A percentile compares a stretch with the other conserved stretches of the same genome.
These are phyloP conservation scores for Eurois occulta DNA, from an alignment of 2,888 invertebrate species.

Conservation along the genomic window DNA sequence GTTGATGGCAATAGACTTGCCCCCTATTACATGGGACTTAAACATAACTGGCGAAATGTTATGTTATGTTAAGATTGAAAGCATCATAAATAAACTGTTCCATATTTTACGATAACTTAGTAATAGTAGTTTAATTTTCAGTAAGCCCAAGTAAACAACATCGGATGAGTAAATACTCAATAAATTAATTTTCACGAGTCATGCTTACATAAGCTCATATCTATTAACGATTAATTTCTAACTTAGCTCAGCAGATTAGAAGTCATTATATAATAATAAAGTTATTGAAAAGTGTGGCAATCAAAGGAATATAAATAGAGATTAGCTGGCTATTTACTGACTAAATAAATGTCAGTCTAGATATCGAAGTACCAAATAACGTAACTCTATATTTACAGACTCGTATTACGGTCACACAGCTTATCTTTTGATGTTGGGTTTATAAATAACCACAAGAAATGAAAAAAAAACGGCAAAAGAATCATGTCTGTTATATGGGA, in stretches of 20 bases:
- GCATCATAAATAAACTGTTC: too few relatives aligned
- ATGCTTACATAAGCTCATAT: not conserved
- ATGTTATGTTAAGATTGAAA: too few relatives aligned
- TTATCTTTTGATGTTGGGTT: not conserved
- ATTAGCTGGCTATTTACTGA: conserved; percentile 11
- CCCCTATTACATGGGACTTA: too few relatives aligned
- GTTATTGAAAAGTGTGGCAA: not conserved
- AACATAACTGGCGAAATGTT: too few relatives aligned
- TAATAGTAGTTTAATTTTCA: not conserved
- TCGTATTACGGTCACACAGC: not conserved
- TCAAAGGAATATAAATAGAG: not conserved
- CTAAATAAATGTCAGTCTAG: not conserved
- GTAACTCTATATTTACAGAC: conserved; percentile 11
- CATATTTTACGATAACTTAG: too few relatives aligned
- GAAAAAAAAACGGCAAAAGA: too few relatives aligned
- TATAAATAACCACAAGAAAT: not conserved
- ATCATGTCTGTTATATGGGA: too few relatives aligned
- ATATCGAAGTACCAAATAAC: conserved; percentile 18
- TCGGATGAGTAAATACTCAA: not conserved
- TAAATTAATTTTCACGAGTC: not conserved
- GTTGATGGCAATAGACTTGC: too few relatives aligned
- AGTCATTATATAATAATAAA: not conserved
- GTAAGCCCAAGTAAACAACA: not conserved
- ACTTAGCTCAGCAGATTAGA: not conserved
- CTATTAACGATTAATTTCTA: not conserved